Conservation (phyloP, 2,888 invertebrate genomes). For the Salticus scenicus region DNA sequence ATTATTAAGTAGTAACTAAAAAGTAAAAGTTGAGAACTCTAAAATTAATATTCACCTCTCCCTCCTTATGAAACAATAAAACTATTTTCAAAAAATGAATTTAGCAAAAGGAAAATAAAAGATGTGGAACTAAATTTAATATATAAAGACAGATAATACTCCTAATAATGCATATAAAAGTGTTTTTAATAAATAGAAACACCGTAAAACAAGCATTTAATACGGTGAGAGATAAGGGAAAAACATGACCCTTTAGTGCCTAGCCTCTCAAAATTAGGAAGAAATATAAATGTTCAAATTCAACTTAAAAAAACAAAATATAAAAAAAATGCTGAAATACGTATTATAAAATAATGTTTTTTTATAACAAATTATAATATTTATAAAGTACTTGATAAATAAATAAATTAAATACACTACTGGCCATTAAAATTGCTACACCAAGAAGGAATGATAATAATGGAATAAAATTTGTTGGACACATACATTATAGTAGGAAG, state of each 20-base stretch:
- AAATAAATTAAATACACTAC: constrained; percentile 19
- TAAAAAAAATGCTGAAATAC: neutral
- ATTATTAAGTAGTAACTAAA: too few species aligned
- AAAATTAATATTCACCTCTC: too few species aligned
- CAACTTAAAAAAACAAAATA: neutral
- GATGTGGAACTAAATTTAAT: neutral
- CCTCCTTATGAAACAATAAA: neutral
- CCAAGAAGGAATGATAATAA: too few species aligned
- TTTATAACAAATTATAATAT: neutral
- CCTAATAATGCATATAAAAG: too few species aligned
- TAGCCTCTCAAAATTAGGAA: neutral
- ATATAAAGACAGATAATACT: neutral
- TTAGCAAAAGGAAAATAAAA: too few species aligned
- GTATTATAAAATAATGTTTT: constrained; percentile 4
- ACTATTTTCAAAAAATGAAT: neutral
- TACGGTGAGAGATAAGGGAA: neutral
- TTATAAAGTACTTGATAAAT: constrained; percentile 5
- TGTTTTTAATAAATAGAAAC: neutral
- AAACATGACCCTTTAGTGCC: neutral
- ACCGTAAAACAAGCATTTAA: neutral
- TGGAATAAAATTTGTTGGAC: too few species aligned
- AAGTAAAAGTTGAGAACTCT: too few species aligned
- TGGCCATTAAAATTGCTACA: too few species aligned
- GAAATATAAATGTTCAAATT: neutral
- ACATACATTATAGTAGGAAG: too few species aligned